Conservation (phyloP, 2,888 invertebrate genomes). For the Oasisia sp. region DNA sequence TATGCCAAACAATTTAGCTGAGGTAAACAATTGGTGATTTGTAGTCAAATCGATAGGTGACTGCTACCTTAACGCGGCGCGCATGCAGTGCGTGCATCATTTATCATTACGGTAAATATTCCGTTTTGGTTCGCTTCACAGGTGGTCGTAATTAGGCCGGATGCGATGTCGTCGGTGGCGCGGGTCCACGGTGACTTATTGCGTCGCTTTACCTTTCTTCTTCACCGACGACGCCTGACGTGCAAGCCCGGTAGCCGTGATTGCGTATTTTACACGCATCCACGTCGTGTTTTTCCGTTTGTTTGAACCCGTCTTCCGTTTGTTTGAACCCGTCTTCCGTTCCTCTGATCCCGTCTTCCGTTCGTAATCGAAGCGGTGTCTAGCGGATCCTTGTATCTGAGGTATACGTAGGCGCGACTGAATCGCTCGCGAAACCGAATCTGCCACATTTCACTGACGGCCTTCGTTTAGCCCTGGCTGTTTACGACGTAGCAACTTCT, state of each 20-base stretch:
- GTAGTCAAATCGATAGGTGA: too few relatives aligned
- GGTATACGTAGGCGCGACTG: neutral
- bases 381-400: neutral
- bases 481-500: neutral
- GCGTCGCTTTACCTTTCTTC: neutral
- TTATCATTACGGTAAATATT: constrained; percentile 13
- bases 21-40: too few relatives aligned
- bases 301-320: constrained; percentile 4
- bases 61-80: neutral
- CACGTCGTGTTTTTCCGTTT: neutral
- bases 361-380: neutral
- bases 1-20: too few relatives aligned
- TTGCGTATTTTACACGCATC: neutral
- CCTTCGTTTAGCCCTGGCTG: neutral
- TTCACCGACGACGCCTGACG: neutral
- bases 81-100: neutral
- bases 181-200: neutral
- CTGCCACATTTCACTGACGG: neutral
- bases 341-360: neutral
- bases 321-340: constrained; percentile 1
- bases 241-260: neutral
- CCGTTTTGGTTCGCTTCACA: neutral
- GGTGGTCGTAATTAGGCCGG: neutral
- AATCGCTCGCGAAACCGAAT: neutral
- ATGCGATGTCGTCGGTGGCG: neutral